phyloP scores from a whole-genome alignment of 2,888 invertebrate genomes.

The Pheosia gnoma region DNA sequence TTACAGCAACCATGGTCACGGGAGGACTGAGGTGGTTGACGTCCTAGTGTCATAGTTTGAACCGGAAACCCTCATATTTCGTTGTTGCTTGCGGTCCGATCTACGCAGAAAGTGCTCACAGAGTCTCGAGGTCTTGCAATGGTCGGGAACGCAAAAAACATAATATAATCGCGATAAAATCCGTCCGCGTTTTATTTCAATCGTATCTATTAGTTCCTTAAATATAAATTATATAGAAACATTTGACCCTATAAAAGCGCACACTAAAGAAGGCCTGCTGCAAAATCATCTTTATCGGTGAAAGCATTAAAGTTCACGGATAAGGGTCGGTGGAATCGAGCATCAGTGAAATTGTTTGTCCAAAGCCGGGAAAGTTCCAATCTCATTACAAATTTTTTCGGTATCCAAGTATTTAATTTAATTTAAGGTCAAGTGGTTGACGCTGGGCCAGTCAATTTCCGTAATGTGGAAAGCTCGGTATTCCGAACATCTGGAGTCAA shows the following conservation, averaged over 20 bases:
- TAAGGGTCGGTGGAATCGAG: not conserved
- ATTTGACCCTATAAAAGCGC: not conserved
- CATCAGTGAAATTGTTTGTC: slow-evolving; percentile 9
- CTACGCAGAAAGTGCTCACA: too few relatives aligned
- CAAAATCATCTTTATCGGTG: not conserved
- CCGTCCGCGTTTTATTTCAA: too few relatives aligned
- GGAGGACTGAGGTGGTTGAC: too few relatives aligned
- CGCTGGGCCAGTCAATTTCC: slow-evolving; percentile 14
- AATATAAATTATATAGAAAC: too few relatives aligned
- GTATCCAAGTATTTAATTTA: slow-evolving; percentile 9
- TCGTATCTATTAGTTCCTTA: too few relatives aligned
- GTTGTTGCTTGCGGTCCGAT: too few relatives aligned
- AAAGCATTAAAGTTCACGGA: not conserved
- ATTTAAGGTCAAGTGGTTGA: slow-evolving; percentile 22
- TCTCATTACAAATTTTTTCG: slow-evolving; percentile 19
- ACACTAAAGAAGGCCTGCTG: not conserved
- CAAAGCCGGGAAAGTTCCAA: slow-evolving; percentile 28
- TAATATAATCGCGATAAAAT: too few relatives aligned
- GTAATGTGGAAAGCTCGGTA: slow-evolving; percentile 16
- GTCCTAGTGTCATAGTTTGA: too few relatives aligned
- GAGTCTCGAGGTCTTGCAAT: too few relatives aligned
- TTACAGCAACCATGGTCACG: too few relatives aligned
- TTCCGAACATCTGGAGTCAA: slow-evolving; percentile 16
- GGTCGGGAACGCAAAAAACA: too few relatives aligned
- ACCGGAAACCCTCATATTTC: too few relatives aligned